Base-by-base conservation (phyloP, 2,888 invertebrate species). In the Machimus atricapillus region DNA sequence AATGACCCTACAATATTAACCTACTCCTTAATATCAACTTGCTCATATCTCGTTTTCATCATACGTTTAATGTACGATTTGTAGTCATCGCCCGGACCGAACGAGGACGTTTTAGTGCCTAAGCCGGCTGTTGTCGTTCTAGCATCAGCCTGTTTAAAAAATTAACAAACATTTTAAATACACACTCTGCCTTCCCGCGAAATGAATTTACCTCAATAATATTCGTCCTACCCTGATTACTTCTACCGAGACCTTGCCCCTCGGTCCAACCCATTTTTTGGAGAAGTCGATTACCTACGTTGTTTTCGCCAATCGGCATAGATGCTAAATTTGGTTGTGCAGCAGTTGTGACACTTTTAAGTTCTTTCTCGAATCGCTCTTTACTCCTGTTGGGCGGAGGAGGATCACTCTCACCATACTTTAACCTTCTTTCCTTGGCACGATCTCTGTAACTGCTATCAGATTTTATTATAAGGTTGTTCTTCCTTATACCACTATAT, bases 221-320 rank as follows among this genome's bases (percentile, higher is more conserved):
- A 86, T 97, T 97, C 34, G 97, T 97, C 90, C 98, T 94, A 16
- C 98, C 99, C 93, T 99, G 99, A 91, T 98, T 98, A 86, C 95
- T 94, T 91, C 97, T 97, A 0, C 99, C 99, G 31, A 99, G 93
- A 0, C 99, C 99, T 93, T 97, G 96, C 0, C 99, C 99, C 91
- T 98, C 98, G 7, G 96, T 96, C 99, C 99, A 99, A 5, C 99
- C 99, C 99, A 99, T 99, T 93, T 98, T 98, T 92, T 99, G 98
- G 89, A 99, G 92, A 92, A 99, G 94, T 91, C 97, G 96, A 91
- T 97, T 99, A 8, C 99, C 99, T 87, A 99, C 97, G 90, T 98
- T 98, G 89, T 97, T 98, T 0, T 97, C 95, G 90, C 97, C 94
- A 90, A 98, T 94, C 8, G 93, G 92, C 90, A 91, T 88, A 14